A percentile compares a stretch with the other conserved stretches of the same genome.
Evolutionary conservation across 2,888 invertebrate genomes (phyloP).

Genomic region (Gari tellinella): DNA sequence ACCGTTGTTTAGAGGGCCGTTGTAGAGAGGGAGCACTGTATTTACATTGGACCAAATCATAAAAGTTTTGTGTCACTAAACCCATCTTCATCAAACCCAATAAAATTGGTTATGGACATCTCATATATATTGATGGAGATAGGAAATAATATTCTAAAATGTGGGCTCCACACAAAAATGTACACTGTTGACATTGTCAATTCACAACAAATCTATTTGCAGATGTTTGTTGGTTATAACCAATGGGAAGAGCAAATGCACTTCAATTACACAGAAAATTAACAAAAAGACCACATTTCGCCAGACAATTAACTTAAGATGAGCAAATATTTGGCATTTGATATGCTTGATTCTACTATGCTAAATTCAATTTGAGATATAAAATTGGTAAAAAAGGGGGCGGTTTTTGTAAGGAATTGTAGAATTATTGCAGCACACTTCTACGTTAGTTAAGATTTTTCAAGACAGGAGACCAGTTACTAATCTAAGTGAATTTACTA

Average conservation of each 20-base stretch:
- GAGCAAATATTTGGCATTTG: conserved; percentile 48
- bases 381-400: conserved; percentile 34
- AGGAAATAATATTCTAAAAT: conserved; percentile 41
- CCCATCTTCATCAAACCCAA: too few species aligned
- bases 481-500: conserved; percentile 16
- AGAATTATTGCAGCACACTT: conserved; percentile 42
- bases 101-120: too few species aligned
- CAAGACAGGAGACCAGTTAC: conserved; percentile 31
- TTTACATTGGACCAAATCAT: conserved; percentile 15
- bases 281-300: conserved; percentile 46
- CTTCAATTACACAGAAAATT: conserved; percentile 46
- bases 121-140: conserved; percentile 16
- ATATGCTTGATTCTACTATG: conserved; percentile 41
- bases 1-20: too few species aligned
- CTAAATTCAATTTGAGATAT: conserved; percentile 39
- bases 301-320: conserved; percentile 46
- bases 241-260: conserved; percentile 46
- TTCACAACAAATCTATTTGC: neutral
- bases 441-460: conserved; percentile 33
- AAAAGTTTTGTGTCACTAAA: conserved; percentile 10
- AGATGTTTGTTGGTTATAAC: conserved; percentile 1
- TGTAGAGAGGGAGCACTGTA: too few species aligned
- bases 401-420: conserved; percentile 36
- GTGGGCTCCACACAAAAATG: conserved; percentile 16
- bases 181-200: conserved; percentile 9